phyloP scores from a whole-genome alignment of 2,797 vertebrate species.

The Furcifer pardalis region DNA sequence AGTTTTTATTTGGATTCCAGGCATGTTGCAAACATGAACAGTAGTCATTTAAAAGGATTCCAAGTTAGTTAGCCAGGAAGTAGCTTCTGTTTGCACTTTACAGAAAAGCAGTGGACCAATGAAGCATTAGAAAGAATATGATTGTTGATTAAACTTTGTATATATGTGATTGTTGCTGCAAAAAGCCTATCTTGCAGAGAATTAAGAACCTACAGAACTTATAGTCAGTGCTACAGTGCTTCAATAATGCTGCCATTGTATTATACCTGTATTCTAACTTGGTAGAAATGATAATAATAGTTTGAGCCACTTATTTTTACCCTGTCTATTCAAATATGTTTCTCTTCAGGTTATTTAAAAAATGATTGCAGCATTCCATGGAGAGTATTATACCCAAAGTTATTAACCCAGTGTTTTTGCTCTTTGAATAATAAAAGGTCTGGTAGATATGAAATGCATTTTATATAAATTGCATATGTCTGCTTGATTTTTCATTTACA shows the following conservation, averaged over 20 bases:
- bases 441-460: not conserved
- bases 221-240: not conserved
- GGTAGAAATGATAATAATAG: constrained; percentile 18
- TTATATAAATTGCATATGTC: not conserved
- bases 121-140: constrained; percentile 32
- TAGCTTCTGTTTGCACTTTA: constrained; percentile 62
- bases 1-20: constrained; percentile 44
- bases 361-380: not conserved
- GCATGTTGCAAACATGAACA: constrained; percentile 39
- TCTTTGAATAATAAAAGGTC: not conserved
- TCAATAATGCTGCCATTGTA: constrained; percentile 21
- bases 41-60: constrained; percentile 56
- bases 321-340: not conserved
- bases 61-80: constrained; percentile 37
- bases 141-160: constrained; percentile 14
- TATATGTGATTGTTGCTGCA: constrained; percentile 34
- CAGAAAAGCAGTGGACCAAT: constrained; percentile 28
- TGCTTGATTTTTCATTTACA: not conserved
- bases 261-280: not conserved
- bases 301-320: not conserved
- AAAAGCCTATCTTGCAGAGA: not conserved
- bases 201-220: not conserved
- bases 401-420: not conserved
- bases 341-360: not conserved
- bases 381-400: not conserved